These are phyloP conservation scores for Peromyscus polionotus DNA, from an alignment of 2,113 vertebrate species.

Conservation along the genomic window DNA sequence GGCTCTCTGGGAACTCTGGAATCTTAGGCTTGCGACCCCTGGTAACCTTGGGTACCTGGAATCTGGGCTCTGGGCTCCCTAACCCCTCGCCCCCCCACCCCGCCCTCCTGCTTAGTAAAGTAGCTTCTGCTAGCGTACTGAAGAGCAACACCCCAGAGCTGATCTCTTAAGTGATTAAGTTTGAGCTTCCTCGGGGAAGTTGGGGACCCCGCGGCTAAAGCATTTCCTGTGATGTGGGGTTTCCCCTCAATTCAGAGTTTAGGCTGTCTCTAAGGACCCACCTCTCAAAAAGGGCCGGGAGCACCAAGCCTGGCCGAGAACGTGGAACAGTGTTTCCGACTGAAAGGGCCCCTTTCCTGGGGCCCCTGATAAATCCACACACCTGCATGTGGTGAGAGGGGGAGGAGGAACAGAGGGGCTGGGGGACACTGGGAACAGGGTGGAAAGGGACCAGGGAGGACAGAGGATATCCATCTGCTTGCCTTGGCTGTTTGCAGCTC, in stretches of 20 bases:
- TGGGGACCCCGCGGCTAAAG: neutral
- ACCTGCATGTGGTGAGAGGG: constrained; percentile 49
- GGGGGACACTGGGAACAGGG: neutral
- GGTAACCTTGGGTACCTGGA: neutral
- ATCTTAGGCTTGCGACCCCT: neutral
- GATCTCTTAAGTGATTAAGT: neutral
- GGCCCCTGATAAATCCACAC: constrained; percentile 53
- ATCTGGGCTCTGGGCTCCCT: neutral
- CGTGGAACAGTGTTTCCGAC: constrained; percentile 11
- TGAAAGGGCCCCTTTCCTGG: constrained; percentile 34
- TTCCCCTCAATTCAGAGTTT: neutral
- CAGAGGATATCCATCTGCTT: neutral
- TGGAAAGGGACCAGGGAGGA: neutral
- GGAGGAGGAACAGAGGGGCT: neutral
- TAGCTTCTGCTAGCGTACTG: neutral
- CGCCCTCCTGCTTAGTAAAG: neutral
- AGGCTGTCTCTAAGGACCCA: neutral
- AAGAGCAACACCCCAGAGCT: neutral
- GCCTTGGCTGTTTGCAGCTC: neutral
- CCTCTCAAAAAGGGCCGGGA: neutral
- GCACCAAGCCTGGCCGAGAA: neutral
- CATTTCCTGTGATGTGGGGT: neutral
- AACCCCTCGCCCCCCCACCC: neutral
- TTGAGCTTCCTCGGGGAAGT: neutral
- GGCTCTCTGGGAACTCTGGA: neutral